Base-by-base conservation (phyloP, 1,140 invertebrate genomes). In the Drosophila quadrilineata region DNA sequence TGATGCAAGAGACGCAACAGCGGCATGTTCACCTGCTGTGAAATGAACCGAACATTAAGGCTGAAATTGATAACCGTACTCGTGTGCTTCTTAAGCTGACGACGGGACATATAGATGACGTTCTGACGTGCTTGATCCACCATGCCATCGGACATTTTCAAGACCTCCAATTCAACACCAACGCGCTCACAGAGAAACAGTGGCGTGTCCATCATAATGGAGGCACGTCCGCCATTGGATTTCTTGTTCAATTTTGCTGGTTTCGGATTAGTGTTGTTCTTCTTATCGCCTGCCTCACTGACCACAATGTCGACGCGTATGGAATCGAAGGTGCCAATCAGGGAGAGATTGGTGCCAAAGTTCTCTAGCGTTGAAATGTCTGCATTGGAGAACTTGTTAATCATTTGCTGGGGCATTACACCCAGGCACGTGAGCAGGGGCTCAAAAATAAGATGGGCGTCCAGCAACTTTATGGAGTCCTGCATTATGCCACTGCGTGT, bases 231-330 rank as follows among this genome's bases (percentile, higher is more conserved):
- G 14, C 91, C 91, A 69, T 89, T 89, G 0, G 84, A 29, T 53
- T 89, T 89, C 26, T 88, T 87, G 38, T 50, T 56, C 6, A 87
- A 10, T 17, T 88, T 88, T 0, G 76, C 38, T 2, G 84, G 63
- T 19, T 86, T 88, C 4, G 65, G 6, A 9, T 46, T 66, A 0
- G 56, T 46, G 4, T 66, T 70, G 40, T 69, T 88, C 19, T 53
- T 87, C 43, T 82, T 82, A 54, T 86, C 79, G 6, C 94, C 93
- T 73, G 94, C 93, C 89, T 96, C 95, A 76, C 95, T 95, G 52
- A 98, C 97, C 12, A 98, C 96, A 87, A 99, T 98, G 88, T 98
- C 96, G 53, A 98, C 96, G 60, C 95, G 93, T 90, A 99, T 94
- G 1, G 94, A 93, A 66, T 98, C 96, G 89, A 98, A 94, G 73